phyloP scores from a whole-genome alignment of 2,888 invertebrate species.

The Eulithis prunata region DNA sequence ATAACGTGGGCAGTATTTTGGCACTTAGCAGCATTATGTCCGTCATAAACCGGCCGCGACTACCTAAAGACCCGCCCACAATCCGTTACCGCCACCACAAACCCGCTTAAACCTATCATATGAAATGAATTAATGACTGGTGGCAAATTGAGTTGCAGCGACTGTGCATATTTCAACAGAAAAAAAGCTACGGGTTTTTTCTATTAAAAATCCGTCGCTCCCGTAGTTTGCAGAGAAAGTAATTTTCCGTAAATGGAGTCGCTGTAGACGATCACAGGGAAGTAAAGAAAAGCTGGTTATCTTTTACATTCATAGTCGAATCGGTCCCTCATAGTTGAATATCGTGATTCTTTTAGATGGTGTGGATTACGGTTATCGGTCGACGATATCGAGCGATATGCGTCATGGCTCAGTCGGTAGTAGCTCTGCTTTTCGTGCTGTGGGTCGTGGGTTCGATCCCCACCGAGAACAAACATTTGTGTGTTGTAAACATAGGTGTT shows the following conservation, averaged over 20 bases:
- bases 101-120: constrained; percentile 20
- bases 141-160: constrained; percentile 34
- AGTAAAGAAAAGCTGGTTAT: constrained; percentile 13
- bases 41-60: background rate
- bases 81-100: constrained; percentile 5
- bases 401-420: too few relatives aligned
- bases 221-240: constrained; percentile 55
- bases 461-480: too few relatives aligned
- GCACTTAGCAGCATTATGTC: background rate
- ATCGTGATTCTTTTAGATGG: too few relatives aligned
- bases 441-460: too few relatives aligned
- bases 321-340: too few relatives aligned
- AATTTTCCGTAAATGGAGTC: constrained; percentile 58
- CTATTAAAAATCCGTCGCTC: constrained; percentile 48
- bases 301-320: background rate
- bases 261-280: constrained; percentile 7
- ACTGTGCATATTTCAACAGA: constrained; percentile 31
- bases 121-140: constrained; percentile 24
- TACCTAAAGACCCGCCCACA: background rate
- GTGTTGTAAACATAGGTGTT: too few relatives aligned
- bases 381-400: too few relatives aligned
- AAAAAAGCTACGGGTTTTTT: constrained; percentile 45
- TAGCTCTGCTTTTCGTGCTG: too few relatives aligned
- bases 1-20: too few relatives aligned
- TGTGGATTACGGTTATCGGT: too few relatives aligned